Conservation (phyloP, 1,140 invertebrate species). For the Heliconius melpomene region DNA sequence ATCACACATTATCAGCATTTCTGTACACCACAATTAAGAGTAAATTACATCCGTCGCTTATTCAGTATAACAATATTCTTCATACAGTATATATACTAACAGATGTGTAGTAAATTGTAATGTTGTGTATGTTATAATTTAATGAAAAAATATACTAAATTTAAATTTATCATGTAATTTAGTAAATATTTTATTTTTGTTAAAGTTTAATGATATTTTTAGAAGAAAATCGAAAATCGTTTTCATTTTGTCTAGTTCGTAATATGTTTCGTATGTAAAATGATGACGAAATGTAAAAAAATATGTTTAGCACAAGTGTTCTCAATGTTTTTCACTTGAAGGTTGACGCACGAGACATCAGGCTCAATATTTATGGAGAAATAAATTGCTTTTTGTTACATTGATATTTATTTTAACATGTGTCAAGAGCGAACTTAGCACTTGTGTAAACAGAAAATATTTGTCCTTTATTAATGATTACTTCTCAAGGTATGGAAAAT, state of each 20-base stretch:
- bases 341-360: constrained; percentile 5
- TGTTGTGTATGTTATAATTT: too few species aligned
- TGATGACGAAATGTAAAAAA: constrained; percentile 14
- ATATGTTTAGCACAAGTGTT: constrained; percentile 28
- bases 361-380: constrained; percentile 2
- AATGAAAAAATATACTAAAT: too few species aligned
- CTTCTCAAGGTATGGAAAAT: too few species aligned
- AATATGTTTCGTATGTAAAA: neutral
- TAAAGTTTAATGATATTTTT: too few species aligned
- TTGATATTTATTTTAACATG: constrained; percentile 25
- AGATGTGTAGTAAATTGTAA: too few species aligned
- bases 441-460: constrained; percentile 32
- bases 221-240: neutral
- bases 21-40: neutral
- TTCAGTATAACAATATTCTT: too few species aligned
- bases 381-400: neutral
- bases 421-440: constrained; percentile 39
- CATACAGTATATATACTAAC: too few species aligned
- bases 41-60: neutral
- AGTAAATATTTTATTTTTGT: too few species aligned
- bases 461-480: too few species aligned
- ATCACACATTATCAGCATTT: too few species aligned
- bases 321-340: neutral
- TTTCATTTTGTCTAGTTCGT: neutral
- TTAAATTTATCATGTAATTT: too few species aligned